Conservation (phyloP, 2,113 vertebrate species). For the Tragelaphus scriptus region DNA sequence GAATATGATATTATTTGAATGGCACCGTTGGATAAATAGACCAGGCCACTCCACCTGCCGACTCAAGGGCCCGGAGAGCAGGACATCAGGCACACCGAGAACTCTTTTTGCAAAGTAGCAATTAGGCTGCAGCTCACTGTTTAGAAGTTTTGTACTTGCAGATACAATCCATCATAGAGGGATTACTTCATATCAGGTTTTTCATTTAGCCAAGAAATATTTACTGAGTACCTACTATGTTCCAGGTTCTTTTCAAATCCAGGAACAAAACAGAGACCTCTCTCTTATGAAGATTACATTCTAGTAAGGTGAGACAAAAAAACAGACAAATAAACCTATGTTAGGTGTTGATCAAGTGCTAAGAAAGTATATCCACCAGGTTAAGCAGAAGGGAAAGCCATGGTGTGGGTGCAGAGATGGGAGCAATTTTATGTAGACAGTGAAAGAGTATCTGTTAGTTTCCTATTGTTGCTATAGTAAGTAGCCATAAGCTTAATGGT, state of each 20-base stretch:
- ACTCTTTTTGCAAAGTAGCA: neutral
- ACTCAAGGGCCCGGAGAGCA: neutral
- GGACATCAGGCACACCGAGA: neutral
- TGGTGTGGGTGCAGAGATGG: neutral
- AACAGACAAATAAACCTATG: neutral
- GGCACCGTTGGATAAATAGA: neutral
- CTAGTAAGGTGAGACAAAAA: neutral
- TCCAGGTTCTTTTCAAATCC: neutral
- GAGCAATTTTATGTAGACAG: neutral
- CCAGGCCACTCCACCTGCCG: neutral
- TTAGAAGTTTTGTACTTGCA: neutral
- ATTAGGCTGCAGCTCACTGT: neutral
- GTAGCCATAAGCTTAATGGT: neutral
- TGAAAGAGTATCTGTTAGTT: neutral
- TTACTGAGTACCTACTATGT: neutral
- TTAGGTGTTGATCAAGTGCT: neutral
- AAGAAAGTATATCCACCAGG: neutral
- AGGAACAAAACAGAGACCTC: neutral
- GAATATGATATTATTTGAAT: neutral
- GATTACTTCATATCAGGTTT: neutral
- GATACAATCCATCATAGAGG: neutral
- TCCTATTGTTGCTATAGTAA: neutral
- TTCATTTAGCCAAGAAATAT: neutral
- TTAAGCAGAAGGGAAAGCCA: neutral
- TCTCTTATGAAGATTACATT: neutral